Evolutionary conservation across 1,140 invertebrate species (phyloP), one percentile per base, ranked within the genome.

Genomic region (Zophobas atratus): DNA sequence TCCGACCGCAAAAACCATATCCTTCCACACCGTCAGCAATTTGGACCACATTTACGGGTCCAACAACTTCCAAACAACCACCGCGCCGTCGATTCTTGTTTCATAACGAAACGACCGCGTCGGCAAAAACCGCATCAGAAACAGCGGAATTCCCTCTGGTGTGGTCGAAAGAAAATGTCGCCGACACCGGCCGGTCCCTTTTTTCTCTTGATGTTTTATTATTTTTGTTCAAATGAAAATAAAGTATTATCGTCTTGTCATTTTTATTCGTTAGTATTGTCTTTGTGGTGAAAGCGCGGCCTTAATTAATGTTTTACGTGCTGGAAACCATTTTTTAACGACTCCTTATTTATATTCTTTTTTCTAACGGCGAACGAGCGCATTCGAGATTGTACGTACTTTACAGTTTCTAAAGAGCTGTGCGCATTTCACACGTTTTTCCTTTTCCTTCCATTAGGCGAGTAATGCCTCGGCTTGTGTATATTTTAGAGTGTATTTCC

Each of bases 391-490:
- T 56, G 46, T 70, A 76, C 38, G 57, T 55, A 55, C 46, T 43
- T 67, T 55, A 70, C 60, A 67, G 60, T 67, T 67, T 67, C 60
- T 67, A 67, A 67, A 55, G 63, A 63, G 70, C 70, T 43, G 70
- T 73, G 57, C 46, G 72, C 60, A 74, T 77, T 80, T 80, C 78
- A 77, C 78, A 80, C 78, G 75, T 77, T 80, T 77, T 80, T 80
- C 78, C 71, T 77, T 80, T 80, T 80, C 55, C 78, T 77, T 77
- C 75, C 78, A 80, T 80, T 80, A 80, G 75, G 38, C 75, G 51
- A 75, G 76, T 77, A 72, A 77, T 80, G 72, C 78, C 57, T 51
- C 71, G 70, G 78, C 75, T 77, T 80, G 70, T 80, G 72, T 76
- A 76, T 79, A 72, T 79, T 76, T 79, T 78, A 78, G 55, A 63